Evolutionary conservation across 2,888 invertebrate genomes (phyloP), one percentile per base, ranked within the genome.

Genomic region (Limulus polyphemus): DNA sequence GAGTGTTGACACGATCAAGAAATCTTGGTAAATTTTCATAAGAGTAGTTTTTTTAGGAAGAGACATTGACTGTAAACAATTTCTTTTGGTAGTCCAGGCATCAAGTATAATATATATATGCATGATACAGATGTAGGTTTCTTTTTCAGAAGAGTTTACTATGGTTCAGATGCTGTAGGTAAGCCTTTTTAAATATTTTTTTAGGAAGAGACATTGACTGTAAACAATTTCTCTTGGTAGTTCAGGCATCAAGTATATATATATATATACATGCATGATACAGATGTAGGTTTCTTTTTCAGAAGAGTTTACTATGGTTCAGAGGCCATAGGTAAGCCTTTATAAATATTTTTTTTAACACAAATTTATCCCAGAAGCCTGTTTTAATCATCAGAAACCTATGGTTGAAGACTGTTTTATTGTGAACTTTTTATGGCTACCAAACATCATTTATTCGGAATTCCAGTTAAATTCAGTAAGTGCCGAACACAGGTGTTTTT

Each of bases 1-100:
- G 87, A 71, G 81, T 93, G 66, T 83, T 94, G 73, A 84, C 86
- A 55, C 81, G 90, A 73, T 86, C 87, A 74, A 82, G 78, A 57
- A 74, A 88, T 77, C 84, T 89, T 75, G 89, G 89, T 86, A 81
- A 83, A 13, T 54, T 54, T 14, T 10, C 11, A n/a, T 49, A 11
- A 17, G 14, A n/a, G 10, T 13, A 32, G 80, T 74, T 71, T 32
- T 63, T 32, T 49, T n/a, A 47, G 56, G 46, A 47, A 32, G 32
- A 32, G 32, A 7, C 32, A 32, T 32, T 5, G 32, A 32, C 32
- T 32, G 32, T 2, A 32, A 32, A 32, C 7, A 32, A 32, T 32
- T 32, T 32, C 3, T 32, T 7, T 32, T 32, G 32, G 32, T 32
- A 32, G 32, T 32, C 7, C 5, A 32, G 32, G 7, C 32, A 32